Evolutionary conservation across 2,888 invertebrate species (phyloP), one percentile per base, ranked within the genome.

Genomic region (Nyleta sp.): DNA sequence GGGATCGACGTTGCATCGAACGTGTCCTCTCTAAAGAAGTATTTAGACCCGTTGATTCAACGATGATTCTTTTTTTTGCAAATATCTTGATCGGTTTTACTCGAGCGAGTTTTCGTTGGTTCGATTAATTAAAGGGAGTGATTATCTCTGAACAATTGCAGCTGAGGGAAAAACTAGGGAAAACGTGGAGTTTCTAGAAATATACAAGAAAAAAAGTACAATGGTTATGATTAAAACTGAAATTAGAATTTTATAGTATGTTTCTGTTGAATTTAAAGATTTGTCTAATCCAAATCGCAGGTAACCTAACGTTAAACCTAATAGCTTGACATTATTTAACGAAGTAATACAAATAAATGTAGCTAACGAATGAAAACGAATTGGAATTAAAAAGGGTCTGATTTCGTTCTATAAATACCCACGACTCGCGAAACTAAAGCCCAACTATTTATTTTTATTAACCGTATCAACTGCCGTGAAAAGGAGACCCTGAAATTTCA

Each of bases 1-100:
- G 35, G 71, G 67, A 78, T 78, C 78, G 50, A 70, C 78, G 73
- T 73, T 55, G 65, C 65, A 67, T 68, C 70, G 68, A 70, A 57
- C 75, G 62, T 70, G 65, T 68, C 55, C 68, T 62, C 33, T 11
- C 48, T 18, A 48, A 35, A 48, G 38, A 75, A 68, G 75, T 57
- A 68, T 68, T 68, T 42, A 52, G 55, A 60, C 15, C 62, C 40
- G 46, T 48, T 62, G 62, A 74, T 50, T 24, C 65, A 20, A 31
- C 50, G 44, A 53, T 68, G 48, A 53, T 75, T 42, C 18, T 44
- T 62, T 75, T 73, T 68, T 62, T 35, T 35, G 11, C n/a, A 46
- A 67, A 75, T 75, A 75, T 68, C 75, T 68, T 46, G 75, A 75
- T 74, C 59, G 17, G 22, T 22, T 31, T 8, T 15, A 20, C 44